A percentile compares a stretch with the other conserved stretches of the same genome.
These are phyloP conservation scores for Pangasianodon hypophthalmus DNA, from an alignment of 2,113 vertebrate species.

Conservation along the genomic window DNA sequence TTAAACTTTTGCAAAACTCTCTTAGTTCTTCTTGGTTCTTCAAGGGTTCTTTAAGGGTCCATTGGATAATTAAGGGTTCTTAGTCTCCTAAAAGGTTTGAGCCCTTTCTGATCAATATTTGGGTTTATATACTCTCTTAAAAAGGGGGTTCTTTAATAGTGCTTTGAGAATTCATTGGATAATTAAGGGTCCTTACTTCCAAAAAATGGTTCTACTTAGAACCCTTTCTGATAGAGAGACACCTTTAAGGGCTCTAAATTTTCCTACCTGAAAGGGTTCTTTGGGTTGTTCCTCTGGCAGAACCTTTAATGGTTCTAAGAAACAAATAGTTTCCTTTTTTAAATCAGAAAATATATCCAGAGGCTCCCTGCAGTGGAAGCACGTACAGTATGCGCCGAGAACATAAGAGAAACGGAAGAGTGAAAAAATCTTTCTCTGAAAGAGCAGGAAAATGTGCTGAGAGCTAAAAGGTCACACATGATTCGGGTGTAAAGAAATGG, in stretches of 20 bases:
- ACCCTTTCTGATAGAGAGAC: neutral
- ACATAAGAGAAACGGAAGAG: neutral
- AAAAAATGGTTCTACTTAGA: neutral
- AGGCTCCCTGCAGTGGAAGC: neutral
- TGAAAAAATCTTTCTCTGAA: neutral
- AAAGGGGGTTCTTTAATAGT: neutral
- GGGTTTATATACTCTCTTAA: neutral
- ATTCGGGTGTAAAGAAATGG: neutral
- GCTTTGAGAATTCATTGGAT: neutral
- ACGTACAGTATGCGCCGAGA: neutral
- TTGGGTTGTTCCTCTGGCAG: neutral
- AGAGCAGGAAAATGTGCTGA: neutral
- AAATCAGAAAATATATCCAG: neutral
- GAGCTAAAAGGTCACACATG: conserved; percentile 11
- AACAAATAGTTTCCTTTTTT: neutral
- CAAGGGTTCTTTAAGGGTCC: neutral
- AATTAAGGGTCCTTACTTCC: neutral
- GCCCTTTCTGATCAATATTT: neutral
- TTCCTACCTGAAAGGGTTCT: neutral
- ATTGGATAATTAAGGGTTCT: neutral
- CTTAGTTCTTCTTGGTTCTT: neutral
- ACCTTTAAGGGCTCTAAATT: neutral
- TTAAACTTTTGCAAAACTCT: neutral
- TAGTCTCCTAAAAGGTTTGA: neutral
- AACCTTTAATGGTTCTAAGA: neutral